Base-by-base conservation (phyloP, 2,888 invertebrate species). In the Apodemia duryi region DNA sequence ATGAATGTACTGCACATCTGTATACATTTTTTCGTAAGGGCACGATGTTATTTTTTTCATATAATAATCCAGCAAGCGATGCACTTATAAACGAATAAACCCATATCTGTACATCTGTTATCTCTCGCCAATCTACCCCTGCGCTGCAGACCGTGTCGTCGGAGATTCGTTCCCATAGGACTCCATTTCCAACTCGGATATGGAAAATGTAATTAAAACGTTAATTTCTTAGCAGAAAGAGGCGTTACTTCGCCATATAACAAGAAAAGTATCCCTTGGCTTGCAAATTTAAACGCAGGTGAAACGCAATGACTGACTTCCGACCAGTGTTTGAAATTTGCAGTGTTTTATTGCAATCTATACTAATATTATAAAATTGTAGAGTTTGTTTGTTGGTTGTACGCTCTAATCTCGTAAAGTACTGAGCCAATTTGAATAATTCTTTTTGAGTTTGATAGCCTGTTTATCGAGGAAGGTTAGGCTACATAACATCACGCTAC, bases 141-240 rank as follows among this genome's bases (percentile, higher is more conserved):
- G 13, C 32, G 57, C 28, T 11, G 29, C 9, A 32, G 57, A 57
- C 57, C 57, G 57, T 29, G 13, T 29, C 57, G 13, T 29, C 57
- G 57, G 57, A 57, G 57, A 57, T 9, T 29, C 32, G 32, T 57
- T 57, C 57, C 57, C 57, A 57, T 57, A 57, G 57, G 57, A 57
- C 32, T 28, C 2, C 52, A 7, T 57, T 57, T 32, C 32, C 13
- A 32, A 54, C 54, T 57, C 13, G 28, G 46, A 46, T 10, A 46
- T 29, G 57, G 57, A 54, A 54, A 54, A 32, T 57, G 57, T 57
- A 57, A 57, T 57, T 57, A 57, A 57, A 57, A 32, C 32, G 57
- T 57, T 57, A 57, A 49, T 49, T 49, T 49, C 54, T 57, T 57
- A 57, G 57, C 57, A 35, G 32, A 57, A 54, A 54, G 10, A 54